Conservation (phyloP, 2,888 invertebrate species). For the Conus canariensis region DNA sequence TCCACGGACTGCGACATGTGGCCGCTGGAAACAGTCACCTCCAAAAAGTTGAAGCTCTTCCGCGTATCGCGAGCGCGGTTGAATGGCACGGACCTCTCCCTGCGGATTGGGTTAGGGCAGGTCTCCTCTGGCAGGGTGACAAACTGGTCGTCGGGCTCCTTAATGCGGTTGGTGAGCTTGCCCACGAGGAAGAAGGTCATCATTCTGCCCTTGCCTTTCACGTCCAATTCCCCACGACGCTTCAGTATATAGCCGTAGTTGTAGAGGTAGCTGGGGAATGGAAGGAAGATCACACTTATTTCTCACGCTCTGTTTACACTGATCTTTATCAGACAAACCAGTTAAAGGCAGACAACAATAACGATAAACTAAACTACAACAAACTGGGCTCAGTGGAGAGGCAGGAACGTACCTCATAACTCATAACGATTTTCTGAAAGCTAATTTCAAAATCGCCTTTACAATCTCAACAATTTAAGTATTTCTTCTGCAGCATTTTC, state of each 20-base stretch:
- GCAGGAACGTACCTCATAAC: too few species aligned
- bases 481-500: too few species aligned
- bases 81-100: too few species aligned
- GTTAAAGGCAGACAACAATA: too few species aligned
- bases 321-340: too few species aligned
- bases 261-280: background rate
- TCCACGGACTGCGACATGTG: background rate
- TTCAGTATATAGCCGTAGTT: constrained; percentile 21
- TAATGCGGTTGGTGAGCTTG: background rate
- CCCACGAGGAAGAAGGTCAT: constrained; percentile 31
- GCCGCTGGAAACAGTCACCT: background rate
- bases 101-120: background rate
- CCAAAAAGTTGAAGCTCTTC: constrained; percentile 10
- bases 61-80: background rate
- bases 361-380: too few species aligned
- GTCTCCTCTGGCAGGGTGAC: background rate
- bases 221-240: constrained; percentile 11
- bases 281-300: background rate
- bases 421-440: too few species aligned
- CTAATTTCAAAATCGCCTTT: too few species aligned
- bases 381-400: too few species aligned
- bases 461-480: too few species aligned
- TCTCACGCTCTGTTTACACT: too few species aligned
- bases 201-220: constrained; percentile 41
- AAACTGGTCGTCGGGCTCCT: constrained; percentile 15